Base-by-base conservation (phyloP, 2,888 invertebrate genomes). In the Ornithoptera alexandrae region DNA sequence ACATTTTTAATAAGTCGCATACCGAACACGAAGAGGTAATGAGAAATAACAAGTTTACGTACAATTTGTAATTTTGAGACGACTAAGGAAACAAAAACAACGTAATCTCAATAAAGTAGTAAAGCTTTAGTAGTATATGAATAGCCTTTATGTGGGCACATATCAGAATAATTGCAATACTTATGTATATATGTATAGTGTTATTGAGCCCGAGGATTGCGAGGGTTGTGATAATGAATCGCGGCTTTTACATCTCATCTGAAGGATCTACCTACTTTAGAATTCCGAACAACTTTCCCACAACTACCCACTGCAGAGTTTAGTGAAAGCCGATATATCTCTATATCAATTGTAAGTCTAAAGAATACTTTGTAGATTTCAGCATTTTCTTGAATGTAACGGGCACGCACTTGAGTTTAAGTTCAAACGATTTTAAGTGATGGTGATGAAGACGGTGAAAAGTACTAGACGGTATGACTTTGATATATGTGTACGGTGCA, bases 191-290 rank as follows among this genome's bases (percentile, higher is more conserved):
- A 36, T 58, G 50, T 68, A 53, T 65, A 59, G 30, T 65, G 39
- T 59, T 59, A 65, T 67, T 63, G 62, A 59, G 63, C 59, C 30
- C 24, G 36, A n/a, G 18, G 50, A 70, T 62, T 59, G 53, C 63
- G 60, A 63, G 59, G 63, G 66, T 59, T 62, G 42, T 59, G 53
- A 56, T 70, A 70, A 70, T 70, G 66, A 67, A 59, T 66, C 24
- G 22, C 24, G 62, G 59, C 70, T 59, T 66, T 69, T 69, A 69
- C 65, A 10, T 61, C 46, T 36, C 15, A 65, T 66, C 62, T 67
- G 42, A 17, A 59, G 62, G 66, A 66, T 70, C 50, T 22, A 61
- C 61, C 30, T 10, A 20, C 61, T 57, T 58, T 58, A 57, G 24
- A 68, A 62, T 68, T 68, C 62, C 24, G 24, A 46, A 61, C 61